Base-by-base conservation (phyloP, 2,888 invertebrate species). In the Melinopterus prodromus region DNA sequence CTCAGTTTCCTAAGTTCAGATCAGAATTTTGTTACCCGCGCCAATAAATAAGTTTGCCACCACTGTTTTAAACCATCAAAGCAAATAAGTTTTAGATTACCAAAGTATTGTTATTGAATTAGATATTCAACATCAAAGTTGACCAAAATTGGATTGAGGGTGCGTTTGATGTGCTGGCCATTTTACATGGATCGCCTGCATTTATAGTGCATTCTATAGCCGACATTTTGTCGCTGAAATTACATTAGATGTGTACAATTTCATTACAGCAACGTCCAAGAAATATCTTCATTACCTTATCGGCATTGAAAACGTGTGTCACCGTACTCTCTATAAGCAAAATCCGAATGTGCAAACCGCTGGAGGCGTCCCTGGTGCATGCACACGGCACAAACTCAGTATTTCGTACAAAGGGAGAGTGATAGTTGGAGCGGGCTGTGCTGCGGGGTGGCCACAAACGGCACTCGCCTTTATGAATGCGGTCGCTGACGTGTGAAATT, bases 401-500 rank as follows among this genome's bases (percentile, higher is more conserved):
- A 53, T 53, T 53, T 12, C 9, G 53, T 53, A 53, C 53, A 53
- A 53, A 53, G 53, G 53, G 12, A 53, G 53, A 53, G 53, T 53
- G 53, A 53, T 26, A 26, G 26, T 26, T 26, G 53, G 53, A 53
- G 53, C 12, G 53, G 53, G 12, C 53, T 12, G 9, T 53, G 53
- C 53, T 2, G 53, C n/a, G 37, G 16, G 37, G 16, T 74, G 35
- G 35, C 35, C 74, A 26, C 53, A 53, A 53, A 53, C 35, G 37
- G 35, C 6, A 37, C 74, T 74, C 14, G 74, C 35, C 74, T n/a
- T 74, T 9, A 36, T 77, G 70, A 70, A 77, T 26, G 77, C 35
- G 70, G 35, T 69, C 69, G 70, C 35, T 26, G 70, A 70, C 69
- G 77, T 77, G 70, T 77, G 77, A 77, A 77, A 77, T 77, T 77